Base-by-base conservation (phyloP, 2,797 vertebrate species). In the Sus cebifrons region DNA sequence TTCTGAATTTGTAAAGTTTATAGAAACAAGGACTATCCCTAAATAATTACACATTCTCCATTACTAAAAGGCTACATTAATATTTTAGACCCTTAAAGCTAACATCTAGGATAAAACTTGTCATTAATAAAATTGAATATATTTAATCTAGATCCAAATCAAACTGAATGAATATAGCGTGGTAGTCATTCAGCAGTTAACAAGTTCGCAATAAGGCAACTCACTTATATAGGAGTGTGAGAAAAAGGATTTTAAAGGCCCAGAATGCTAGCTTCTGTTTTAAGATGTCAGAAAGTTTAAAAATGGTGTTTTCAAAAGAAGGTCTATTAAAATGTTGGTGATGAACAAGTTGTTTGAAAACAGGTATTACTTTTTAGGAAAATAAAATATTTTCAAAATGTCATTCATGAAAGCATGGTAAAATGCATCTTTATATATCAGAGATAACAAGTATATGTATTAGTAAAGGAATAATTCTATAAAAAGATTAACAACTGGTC, bases 81-180 rank as follows among this genome's bases (percentile, higher is more conserved):
- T 77, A 88, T 83, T 83, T 86, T 90, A 87, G 67, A 83, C 40
- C 44, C 64, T 96, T 74, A 78, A 95, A 95, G 60, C 3, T 18
- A 94, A 78, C 10, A 96, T 67, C 36, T 89, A 87, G 14, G 29
- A 74, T 86, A 96, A 92, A 92, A 62, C 4, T 12, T 96, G 54
- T 58, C 40, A 90, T 86, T 93, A 93, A 77, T 86, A 94, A 94
- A 93, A 84, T 86, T 8, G 95, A 18, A 94, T 62, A 81, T 9
- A 91, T 21, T 96, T 96, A 88, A 94, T 54, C 27, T 75, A 54
- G 40, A 90, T 6, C 18, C 56, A 97, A 75, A 84, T 78, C 2
- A 86, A 86, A 77, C 13, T 75, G 36, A 95, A 91, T 77, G 70
- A 93, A 81, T 73, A 82, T 13, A 92, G 70, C 60, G 17, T 73